A percentile compares a stretch with the other conserved stretches of the same genome.
Conservation (phyloP, 2,797 vertebrate genomes). For the Molossus alvarezi region DNA sequence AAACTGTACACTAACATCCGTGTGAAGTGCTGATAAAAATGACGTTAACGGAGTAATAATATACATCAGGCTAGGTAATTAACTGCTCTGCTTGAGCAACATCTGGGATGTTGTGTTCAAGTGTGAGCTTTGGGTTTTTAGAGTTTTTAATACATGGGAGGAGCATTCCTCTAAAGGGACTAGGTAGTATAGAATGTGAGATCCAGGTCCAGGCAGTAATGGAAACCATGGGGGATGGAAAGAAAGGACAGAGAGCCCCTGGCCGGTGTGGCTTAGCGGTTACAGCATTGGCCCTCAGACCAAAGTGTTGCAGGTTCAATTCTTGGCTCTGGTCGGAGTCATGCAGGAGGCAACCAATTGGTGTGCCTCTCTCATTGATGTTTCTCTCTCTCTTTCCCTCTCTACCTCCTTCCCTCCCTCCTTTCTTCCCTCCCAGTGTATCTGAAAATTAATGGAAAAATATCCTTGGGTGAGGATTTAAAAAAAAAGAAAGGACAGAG, state of each 20-base stretch:
- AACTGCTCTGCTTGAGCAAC: slow-evolving; percentile 43
- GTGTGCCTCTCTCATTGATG: too few relatives aligned
- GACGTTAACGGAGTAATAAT: slow-evolving; percentile 61
- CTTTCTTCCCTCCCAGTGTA: too few relatives aligned
- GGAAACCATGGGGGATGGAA: not conserved
- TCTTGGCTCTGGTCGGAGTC: too few relatives aligned
- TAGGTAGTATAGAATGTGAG: not conserved
- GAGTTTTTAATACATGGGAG: slow-evolving; percentile 28
- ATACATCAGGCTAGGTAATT: slow-evolving; percentile 40
- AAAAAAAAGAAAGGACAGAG: not conserved
- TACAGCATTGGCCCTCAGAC: too few relatives aligned
- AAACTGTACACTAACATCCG: slow-evolving; percentile 35
- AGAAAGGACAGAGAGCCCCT: not conserved
- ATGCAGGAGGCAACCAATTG: too few relatives aligned
- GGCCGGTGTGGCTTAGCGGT: too few relatives aligned
- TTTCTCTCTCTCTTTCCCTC: too few relatives aligned
- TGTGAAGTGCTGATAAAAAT: slow-evolving; percentile 71
- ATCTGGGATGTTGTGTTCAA: slow-evolving; percentile 14
- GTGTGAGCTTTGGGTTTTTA: not conserved
- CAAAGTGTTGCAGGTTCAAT: too few relatives aligned
- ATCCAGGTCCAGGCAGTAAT: not conserved
- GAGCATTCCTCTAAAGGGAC: not conserved
- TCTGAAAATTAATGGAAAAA: too few relatives aligned
- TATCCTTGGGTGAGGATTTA: too few relatives aligned
- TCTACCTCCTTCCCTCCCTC: too few relatives aligned